Evolutionary conservation across 1,140 invertebrate genomes (phyloP), one percentile per base, ranked within the genome.

Genomic region (Chrysomallon squamiferum): DNA sequence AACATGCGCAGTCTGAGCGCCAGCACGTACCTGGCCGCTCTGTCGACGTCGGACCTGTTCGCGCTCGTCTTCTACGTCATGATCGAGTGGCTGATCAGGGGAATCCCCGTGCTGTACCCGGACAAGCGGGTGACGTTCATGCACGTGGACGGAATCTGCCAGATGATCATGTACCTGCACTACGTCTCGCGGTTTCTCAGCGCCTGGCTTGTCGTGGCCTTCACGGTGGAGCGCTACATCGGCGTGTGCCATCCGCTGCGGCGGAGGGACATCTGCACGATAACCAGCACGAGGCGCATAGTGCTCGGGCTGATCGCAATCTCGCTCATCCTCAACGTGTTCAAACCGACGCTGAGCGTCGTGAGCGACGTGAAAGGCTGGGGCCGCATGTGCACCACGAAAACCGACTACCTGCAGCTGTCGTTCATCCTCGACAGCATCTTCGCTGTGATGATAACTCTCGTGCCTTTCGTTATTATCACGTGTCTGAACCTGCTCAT

Each of bases 201-300:
- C 3, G 71, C 77, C 20, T 81, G 77, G 77, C 41, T 81, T 3
- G 68, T 81, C 0, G 76, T 79, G 25, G 68, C 71, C 20, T 81
- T 81, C 45, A 81, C 79, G 2, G 63, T 71, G 27, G 75, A 77
- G 59, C 43, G 75, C 13, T 77, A 71, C 86, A 90, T 93, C 61
- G 91, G 90, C 47, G 90, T 93, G n/a, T 90, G 90, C 69, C 89
- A 92, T 86, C 91, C 92, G 7, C 49, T 73, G 50, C 47, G 62
- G 11, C 50, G 68, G 35, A 30, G 65, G 27, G 57, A 68, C 47
- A 65, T 73, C n/a, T 73, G 67, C 33, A 69, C 71, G 29, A 29
- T 29, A 22, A 27, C 33, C 0, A 43, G 64, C 13, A 66, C 69
- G 4, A 64, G 67, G 22, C 57, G 65, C 7, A 67, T 69, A 0